A percentile compares a stretch with the other conserved stretches of the same genome.
Evolutionary conservation across 2,113 vertebrate species (phyloP).

Genomic region (Canis aureus): DNA sequence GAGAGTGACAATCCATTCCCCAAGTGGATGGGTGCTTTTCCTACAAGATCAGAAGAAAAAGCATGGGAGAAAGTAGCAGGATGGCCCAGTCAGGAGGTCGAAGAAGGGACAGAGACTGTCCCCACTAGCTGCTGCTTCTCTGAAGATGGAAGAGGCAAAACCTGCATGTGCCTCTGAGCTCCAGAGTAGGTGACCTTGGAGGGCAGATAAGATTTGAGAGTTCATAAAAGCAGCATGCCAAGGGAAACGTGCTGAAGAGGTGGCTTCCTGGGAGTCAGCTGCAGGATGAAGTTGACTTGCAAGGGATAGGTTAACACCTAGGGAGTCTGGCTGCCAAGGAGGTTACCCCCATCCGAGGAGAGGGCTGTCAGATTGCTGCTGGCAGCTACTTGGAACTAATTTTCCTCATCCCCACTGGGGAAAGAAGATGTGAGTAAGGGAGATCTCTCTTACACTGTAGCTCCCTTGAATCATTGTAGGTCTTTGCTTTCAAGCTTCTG

Average conservation of each 20-base stretch:
- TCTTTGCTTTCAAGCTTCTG: neutral
- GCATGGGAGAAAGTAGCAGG: neutral
- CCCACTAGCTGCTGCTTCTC: neutral
- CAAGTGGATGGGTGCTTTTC: neutral
- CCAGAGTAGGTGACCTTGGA: neutral
- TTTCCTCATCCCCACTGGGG: neutral
- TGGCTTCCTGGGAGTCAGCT: neutral
- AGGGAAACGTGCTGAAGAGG: neutral
- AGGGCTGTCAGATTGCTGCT: neutral
- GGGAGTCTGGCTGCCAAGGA: neutral
- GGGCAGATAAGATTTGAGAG: neutral
- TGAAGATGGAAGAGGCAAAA: neutral
- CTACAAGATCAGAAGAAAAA: neutral
- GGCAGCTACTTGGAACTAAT: neutral
- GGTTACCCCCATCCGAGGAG: neutral
- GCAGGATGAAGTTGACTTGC: neutral
- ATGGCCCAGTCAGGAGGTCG: neutral
- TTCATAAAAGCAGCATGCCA: neutral
- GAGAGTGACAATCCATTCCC: neutral
- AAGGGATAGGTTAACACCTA: neutral
- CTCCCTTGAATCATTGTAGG: neutral
- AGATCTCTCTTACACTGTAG: neutral
- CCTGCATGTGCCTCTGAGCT: neutral
- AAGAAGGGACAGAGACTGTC: neutral
- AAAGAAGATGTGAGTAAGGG: neutral